Conservation (phyloP, 1,140 invertebrate species). For the Chelonus insularis region DNA sequence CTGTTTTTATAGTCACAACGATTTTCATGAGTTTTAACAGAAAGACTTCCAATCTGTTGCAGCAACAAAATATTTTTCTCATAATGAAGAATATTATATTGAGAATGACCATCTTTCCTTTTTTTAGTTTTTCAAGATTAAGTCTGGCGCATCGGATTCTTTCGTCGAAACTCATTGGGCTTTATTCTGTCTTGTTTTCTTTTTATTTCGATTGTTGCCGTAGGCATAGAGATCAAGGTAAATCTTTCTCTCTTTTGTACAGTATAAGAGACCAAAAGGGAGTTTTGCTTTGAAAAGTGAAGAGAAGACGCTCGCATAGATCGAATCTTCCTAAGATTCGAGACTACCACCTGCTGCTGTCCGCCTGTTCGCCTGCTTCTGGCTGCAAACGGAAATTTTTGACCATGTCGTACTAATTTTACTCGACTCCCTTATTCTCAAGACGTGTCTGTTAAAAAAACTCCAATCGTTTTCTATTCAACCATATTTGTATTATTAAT, state of each 20-base stretch:
- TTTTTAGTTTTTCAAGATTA: constrained; percentile 18
- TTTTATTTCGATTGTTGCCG: constrained; percentile 1
- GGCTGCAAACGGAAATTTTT: not conserved
- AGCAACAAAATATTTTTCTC: no score
- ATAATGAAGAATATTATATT: not conserved
- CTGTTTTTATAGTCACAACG: no score
- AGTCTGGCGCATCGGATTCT: constrained; percentile 15
- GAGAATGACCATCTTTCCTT: not conserved
- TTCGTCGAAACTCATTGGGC: constrained; percentile 29
- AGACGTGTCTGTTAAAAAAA: no score
- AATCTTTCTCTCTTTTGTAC: not conserved
- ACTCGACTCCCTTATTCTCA: no score
- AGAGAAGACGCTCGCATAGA: not conserved
- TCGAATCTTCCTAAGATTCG: not conserved
- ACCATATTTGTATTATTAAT: no score
- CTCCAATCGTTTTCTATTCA: no score
- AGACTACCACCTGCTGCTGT: constrained; percentile 19
- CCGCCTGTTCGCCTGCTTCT: not conserved
- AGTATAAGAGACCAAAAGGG: no score
- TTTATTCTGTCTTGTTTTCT: constrained; percentile 19
- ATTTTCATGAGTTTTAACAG: no score
- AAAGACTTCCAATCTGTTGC: no score
- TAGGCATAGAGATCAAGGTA: not conserved
- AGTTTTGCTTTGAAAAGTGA: no score
- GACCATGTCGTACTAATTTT: not conserved